Evolutionary conservation across 2,797 vertebrate species (phyloP), one percentile per base, ranked within the genome.

Genomic region (Phataginus tricuspis): DNA sequence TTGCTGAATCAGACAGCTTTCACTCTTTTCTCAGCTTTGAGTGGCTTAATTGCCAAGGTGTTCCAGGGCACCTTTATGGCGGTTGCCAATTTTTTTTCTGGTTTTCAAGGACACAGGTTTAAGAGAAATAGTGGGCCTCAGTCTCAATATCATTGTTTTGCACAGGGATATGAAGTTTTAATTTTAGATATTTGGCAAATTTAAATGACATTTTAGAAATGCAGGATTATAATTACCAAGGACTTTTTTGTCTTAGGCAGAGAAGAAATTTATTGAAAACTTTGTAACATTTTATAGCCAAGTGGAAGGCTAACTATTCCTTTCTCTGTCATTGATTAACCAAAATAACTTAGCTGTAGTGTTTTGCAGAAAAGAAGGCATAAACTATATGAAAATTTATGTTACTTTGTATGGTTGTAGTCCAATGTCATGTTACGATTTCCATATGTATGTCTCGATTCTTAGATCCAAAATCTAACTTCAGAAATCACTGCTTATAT

Each of bases 181-280:
- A 91, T 91, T 96, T 91, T 29, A 93, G 15, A 72, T 79, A 84
- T 72, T 90, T 96, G 83, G 59, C 69, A 96, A 86, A 69, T 84
- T n/a, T 91, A 79, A 96, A 59, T 77, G 74, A 72, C 69, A 79
- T 91, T 93, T 91, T 95, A 89, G 37, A 93, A 82, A 89, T 89
- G 42, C 8, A 66, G 49, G 14, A 77, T 95, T 95, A 61, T 94
- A 61, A 45, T 75, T 68, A 79, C 53, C 11, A 74, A 78, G 16
- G n/a, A 91, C 66, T 82, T 37, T 88, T 21, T 95, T 93, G 71
- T 23, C 57, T 91, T 79, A 69, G 74, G 39, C 31, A 94, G 68
- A 95, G n/a, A 96, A 95, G 86, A 89, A 64, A 84, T 27, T 15
- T 78, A 78, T 64, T 92, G 39, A 91, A 45, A 84, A 83, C 3